phyloP scores from a whole-genome alignment of 1,140 invertebrate species.

The Leptopilina boulardi region DNA sequence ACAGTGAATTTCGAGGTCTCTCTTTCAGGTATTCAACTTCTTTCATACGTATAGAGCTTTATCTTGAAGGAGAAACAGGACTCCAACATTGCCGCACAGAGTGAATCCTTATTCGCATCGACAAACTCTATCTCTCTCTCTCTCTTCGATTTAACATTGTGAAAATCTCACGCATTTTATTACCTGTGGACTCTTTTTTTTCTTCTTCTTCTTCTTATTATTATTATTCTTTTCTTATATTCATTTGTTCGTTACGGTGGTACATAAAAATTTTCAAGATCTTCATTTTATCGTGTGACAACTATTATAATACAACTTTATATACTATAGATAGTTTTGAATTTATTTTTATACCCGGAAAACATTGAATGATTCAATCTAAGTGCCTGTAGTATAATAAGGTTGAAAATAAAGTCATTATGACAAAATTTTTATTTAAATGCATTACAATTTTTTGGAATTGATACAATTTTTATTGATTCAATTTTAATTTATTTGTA shows the following conservation, averaged over 20 bases:
- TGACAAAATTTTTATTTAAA: too few species aligned
- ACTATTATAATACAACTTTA: neutral
- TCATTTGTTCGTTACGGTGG: neutral
- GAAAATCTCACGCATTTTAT: slow-evolving; percentile 25
- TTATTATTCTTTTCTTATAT: neutral
- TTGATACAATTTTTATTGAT: too few species aligned
- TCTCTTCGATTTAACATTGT: slow-evolving; percentile 3
- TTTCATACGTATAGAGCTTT: slow-evolving; percentile 13
- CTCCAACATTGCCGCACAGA: neutral
- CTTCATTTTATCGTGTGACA: neutral
- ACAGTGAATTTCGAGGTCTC: neutral
- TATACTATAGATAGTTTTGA: neutral
- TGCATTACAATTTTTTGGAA: too few species aligned
- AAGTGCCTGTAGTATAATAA: too few species aligned
- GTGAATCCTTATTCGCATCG: slow-evolving; percentile 23
- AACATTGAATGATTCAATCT: too few species aligned
- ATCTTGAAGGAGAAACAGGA: neutral
- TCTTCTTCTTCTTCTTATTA: neutral
- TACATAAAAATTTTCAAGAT: slow-evolving; percentile 8
- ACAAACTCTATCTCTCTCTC: slow-evolving; percentile 6
- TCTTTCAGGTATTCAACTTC: slow-evolving; percentile 27
- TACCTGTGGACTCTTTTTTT: neutral
- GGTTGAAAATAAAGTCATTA: too few species aligned
- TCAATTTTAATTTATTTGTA: too few species aligned
- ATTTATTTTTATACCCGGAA: neutral